Percentiles rank a stretch among this genome's conserved stretches.
Evolutionary conservation across 2,888 invertebrate species (phyloP).

Genomic region (Eumacrocentrus americanus): DNA sequence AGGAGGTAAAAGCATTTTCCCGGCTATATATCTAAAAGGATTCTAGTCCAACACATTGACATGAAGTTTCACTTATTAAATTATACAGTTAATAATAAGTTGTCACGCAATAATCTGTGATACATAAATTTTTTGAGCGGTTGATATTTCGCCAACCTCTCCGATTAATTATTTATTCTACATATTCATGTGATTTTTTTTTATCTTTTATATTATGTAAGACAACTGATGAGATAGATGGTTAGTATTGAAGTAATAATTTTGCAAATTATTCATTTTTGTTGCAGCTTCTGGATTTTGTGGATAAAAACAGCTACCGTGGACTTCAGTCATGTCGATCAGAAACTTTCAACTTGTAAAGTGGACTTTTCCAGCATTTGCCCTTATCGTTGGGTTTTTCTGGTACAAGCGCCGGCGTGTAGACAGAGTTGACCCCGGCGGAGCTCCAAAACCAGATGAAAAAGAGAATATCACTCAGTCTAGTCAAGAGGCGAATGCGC

Average conservation of each 20-base stretch:
- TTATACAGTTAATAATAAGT: too few species aligned
- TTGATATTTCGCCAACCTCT: too few species aligned
- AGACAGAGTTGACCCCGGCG: slow-evolving; percentile 77
- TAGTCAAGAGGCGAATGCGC: slow-evolving; percentile 26
- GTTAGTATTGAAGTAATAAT: background rate
- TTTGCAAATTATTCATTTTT: background rate
- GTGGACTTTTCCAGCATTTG: slow-evolving; percentile 81
- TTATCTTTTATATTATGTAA: background rate
- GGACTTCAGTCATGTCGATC: slow-evolving; percentile 79
- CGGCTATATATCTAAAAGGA: too few species aligned
- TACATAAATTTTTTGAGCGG: too few species aligned
- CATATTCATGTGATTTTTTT: too few species aligned
- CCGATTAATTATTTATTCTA: too few species aligned
- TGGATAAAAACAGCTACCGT: slow-evolving; percentile 70
- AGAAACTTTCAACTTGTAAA: slow-evolving; percentile 74
- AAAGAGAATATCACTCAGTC: slow-evolving; percentile 24
- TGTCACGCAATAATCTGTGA: too few species aligned
- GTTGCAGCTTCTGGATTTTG: slow-evolving; percentile 44
- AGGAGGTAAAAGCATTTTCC: too few species aligned
- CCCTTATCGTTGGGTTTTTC: slow-evolving; percentile 77
- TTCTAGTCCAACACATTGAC: too few species aligned
- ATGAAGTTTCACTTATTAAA: too few species aligned
- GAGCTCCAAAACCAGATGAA: slow-evolving; percentile 53
- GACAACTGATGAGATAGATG: background rate
- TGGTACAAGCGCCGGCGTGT: slow-evolving; percentile 83